Evolutionary conservation across 2,888 invertebrate species (phyloP).

Genomic region (Cheilosia urbana): DNA sequence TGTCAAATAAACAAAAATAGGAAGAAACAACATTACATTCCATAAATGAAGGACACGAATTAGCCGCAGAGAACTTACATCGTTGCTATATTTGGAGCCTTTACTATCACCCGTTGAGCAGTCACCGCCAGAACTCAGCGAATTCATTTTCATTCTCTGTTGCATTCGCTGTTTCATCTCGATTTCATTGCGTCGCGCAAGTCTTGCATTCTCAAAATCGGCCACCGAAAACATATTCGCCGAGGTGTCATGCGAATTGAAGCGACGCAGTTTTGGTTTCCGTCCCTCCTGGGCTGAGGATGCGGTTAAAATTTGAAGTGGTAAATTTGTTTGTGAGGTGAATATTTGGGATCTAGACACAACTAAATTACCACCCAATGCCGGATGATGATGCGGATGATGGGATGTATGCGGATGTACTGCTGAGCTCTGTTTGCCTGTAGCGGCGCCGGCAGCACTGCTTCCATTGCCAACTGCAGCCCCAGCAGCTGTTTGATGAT

Average conservation of each 20-base stretch:
- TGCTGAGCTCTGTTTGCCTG: slow-evolving; percentile 55
- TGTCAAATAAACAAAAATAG: slow-evolving; percentile 62
- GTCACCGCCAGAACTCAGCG: slow-evolving; percentile 81
- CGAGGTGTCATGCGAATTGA: slow-evolving; percentile 84
- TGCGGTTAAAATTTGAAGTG: slow-evolving; percentile 78
- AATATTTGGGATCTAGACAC: slow-evolving; percentile 77
- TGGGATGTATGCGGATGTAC: slow-evolving; percentile 66
- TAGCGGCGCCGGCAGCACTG: slow-evolving; percentile 9
- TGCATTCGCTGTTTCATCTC: slow-evolving; percentile 83
- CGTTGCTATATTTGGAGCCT: slow-evolving; percentile 83
- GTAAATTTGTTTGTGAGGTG: slow-evolving; percentile 79
- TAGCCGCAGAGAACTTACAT: slow-evolving; percentile 78
- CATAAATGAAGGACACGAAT: not conserved
- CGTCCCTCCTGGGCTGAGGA: slow-evolving; percentile 80
- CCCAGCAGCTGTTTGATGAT: slow-evolving; percentile 40
- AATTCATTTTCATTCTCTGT: slow-evolving; percentile 82
- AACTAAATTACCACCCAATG: slow-evolving; percentile 76
- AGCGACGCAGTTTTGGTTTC: slow-evolving; percentile 83
- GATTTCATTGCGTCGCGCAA: slow-evolving; percentile 83
- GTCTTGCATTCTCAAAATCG: slow-evolving; percentile 83
- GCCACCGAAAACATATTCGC: slow-evolving; percentile 84
- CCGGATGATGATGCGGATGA: slow-evolving; percentile 76
- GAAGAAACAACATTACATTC: not conserved
- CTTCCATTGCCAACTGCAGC: slow-evolving; percentile 42
- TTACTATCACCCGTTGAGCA: slow-evolving; percentile 84